phyloP scores from a whole-genome alignment of 2,888 invertebrate species.

The Tachina grossa region DNA sequence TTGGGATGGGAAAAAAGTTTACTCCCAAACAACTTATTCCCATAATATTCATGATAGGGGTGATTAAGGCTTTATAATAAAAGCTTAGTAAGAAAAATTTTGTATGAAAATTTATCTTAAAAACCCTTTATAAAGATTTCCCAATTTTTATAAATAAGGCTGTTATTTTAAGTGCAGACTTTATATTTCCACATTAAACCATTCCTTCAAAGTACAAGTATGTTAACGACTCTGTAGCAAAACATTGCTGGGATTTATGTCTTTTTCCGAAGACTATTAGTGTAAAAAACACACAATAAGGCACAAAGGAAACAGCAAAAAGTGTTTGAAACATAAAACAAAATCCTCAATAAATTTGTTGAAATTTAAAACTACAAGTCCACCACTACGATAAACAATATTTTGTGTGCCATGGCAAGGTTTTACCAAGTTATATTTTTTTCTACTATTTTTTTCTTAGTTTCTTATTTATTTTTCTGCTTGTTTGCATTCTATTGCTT shows the following conservation, averaged over 20 bases:
- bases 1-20: too few relatives aligned
- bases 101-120: too few relatives aligned
- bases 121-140: too few relatives aligned
- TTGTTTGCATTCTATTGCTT: conserved; percentile 65
- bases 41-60: too few relatives aligned
- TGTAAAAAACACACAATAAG: conserved; percentile 35
- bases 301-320: conserved; percentile 1
- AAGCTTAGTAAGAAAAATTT: too few relatives aligned
- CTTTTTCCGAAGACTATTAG: conserved; percentile 49
- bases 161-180: too few relatives aligned
- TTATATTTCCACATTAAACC: neutral
- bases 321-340: conserved; percentile 42
- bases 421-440: conserved; percentile 29
- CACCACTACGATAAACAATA: conserved; percentile 61
- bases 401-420: conserved; percentile 49
- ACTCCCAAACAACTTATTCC: too few relatives aligned
- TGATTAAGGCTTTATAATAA: too few relatives aligned
- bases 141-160: too few relatives aligned
- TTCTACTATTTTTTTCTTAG: neutral
- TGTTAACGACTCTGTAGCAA: neutral
- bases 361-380: conserved; percentile 68
- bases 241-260: conserved; percentile 51
- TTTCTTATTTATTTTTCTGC: conserved; percentile 64
- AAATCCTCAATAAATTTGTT: conserved; percentile 70
- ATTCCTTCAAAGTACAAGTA: conserved; percentile 18